A percentile compares a stretch with the other conserved stretches of the same genome.
phyloP scores from a whole-genome alignment of 2,113 vertebrate species.

The Callorhinus ursinus region DNA sequence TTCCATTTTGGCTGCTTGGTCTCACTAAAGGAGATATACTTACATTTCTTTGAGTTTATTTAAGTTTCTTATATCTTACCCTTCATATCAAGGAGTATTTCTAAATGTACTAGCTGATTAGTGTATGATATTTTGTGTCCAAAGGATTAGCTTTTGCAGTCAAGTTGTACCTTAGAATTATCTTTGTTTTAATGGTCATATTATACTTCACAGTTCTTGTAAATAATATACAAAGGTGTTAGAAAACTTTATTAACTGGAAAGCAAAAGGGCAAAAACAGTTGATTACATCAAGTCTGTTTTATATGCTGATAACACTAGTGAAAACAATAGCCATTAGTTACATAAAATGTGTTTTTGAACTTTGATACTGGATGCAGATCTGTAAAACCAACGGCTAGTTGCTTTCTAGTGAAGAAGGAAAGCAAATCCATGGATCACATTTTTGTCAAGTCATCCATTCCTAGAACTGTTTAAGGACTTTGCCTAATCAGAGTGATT shows the following conservation, averaged over 20 bases:
- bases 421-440: not conserved
- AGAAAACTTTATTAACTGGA: not conserved
- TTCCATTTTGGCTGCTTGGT: not conserved
- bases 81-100: conserved; percentile 1
- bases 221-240: not conserved
- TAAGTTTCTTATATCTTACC: not conserved
- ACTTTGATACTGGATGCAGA: not conserved
- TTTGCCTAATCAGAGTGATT: not conserved
- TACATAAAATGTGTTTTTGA: not conserved
- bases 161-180: not conserved
- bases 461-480: not conserved
- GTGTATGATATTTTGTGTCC: not conserved
- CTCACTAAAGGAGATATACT: not conserved
- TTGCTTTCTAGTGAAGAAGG: not conserved
- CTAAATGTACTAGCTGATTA: conserved; percentile 10
- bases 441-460: not conserved
- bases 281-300: not conserved
- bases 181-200: not conserved
- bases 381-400: not conserved
- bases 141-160: not conserved
- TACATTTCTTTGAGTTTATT: not conserved
- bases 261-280: not conserved
- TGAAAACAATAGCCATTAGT: not conserved
- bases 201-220: not conserved
- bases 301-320: not conserved